These are phyloP conservation scores for Battus philenor DNA, from an alignment of 1,140 invertebrate species.

Conservation along the genomic window DNA sequence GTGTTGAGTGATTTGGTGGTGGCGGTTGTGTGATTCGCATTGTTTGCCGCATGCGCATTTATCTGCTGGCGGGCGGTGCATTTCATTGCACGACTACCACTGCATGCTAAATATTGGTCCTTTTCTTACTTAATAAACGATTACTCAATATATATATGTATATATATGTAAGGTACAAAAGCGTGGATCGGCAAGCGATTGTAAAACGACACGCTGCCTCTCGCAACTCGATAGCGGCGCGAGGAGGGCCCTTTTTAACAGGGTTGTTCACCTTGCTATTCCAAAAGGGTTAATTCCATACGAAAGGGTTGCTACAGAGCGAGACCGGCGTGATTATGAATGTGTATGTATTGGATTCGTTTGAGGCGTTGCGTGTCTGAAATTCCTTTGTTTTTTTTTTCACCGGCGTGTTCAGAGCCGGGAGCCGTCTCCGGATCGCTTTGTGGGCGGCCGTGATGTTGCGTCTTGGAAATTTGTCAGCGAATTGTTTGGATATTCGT, in stretches of 20 bases:
- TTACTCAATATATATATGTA: no score
- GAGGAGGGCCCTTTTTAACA: constrained; percentile 56
- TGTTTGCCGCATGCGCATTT: no score
- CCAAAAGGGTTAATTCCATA: constrained; percentile 68
- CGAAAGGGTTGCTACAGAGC: constrained; percentile 47
- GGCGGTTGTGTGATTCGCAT: no score
- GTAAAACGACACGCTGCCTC: constrained; percentile 22
- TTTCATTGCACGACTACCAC: no score
- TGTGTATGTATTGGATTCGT: constrained; percentile 46
- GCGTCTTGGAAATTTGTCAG: constrained; percentile 4
- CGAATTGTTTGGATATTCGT: constrained; percentile 2
- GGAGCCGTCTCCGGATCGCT: constrained; percentile 29
- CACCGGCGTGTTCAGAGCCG: constrained; percentile 27
- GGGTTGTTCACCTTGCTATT: constrained; percentile 68
- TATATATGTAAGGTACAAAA: no score
- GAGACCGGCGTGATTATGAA: constrained; percentile 38
- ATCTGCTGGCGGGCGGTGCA: no score
- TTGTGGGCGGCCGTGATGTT: constrained; percentile 13
- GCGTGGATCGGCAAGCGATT: no score
- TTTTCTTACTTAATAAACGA: no score
- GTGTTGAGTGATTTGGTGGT: no score
- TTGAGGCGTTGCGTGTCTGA: constrained; percentile 50
- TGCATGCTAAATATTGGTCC: no score
- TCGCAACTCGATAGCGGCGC: constrained; percentile 18
- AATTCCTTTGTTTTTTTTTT: constrained; percentile 46